A percentile compares a stretch with the other conserved stretches of the same genome.
phyloP scores from a whole-genome alignment of 1,140 invertebrate species.

The Drosophila parabipectinata region DNA sequence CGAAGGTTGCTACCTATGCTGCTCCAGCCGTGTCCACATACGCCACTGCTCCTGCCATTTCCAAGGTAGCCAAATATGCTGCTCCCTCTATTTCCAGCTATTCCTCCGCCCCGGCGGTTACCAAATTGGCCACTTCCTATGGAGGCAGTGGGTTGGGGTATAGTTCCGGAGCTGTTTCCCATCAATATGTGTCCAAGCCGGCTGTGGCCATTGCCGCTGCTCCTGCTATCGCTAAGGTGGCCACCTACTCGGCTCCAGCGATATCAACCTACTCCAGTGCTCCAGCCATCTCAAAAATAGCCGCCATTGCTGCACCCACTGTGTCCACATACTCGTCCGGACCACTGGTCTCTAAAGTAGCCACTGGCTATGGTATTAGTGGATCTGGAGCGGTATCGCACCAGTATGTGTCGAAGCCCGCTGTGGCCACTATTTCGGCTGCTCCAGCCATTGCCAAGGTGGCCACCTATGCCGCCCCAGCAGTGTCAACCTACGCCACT shows the following conservation, averaged over 20 bases:
- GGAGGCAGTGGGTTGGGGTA: constrained; percentile 22
- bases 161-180: constrained; percentile 49
- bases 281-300: constrained; percentile 40
- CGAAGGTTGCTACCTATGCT: constrained; percentile 61
- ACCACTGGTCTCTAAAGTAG: constrained; percentile 24
- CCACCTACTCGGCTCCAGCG: constrained; percentile 43
- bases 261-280: constrained; percentile 40
- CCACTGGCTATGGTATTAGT: constrained; percentile 26
- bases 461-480: constrained; percentile 38
- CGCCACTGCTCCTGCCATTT: constrained; percentile 29
- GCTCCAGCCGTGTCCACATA: constrained; percentile 55
- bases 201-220: constrained; percentile 33
- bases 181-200: constrained; percentile 61
- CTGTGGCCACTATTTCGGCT: constrained; percentile 4
- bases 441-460: constrained; percentile 36
- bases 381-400: constrained; percentile 57
- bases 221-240: constrained; percentile 48
- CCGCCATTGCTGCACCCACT: constrained; percentile 29
- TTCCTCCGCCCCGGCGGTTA: constrained; percentile 7
- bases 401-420: constrained; percentile 27
- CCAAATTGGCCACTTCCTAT: constrained; percentile 45
- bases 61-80: constrained; percentile 35
- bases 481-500: constrained; percentile 15
- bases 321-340: constrained; percentile 26
- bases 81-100: constrained; percentile 30